These are phyloP conservation scores for Tipula helvola DNA, from an alignment of 2,888 invertebrate genomes.

Conservation along the genomic window DNA sequence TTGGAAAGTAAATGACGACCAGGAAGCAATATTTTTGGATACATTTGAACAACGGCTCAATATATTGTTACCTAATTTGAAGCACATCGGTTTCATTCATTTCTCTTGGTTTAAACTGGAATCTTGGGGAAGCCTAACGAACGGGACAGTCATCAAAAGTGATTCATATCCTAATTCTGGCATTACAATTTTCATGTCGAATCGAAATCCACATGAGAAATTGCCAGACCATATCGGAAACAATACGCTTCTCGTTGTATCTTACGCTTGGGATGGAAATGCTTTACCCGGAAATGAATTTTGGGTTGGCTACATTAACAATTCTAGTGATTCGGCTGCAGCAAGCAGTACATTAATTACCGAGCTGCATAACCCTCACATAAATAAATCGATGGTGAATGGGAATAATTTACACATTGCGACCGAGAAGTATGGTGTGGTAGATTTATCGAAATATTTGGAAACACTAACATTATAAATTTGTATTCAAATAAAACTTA, in stretches of 20 bases:
- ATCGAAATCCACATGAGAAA: slow-evolving; percentile 43
- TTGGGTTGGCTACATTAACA: slow-evolving; percentile 36
- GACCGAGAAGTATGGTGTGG: slow-evolving; percentile 26
- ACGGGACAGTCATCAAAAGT: slow-evolving; percentile 30
- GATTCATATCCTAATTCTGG: slow-evolving; percentile 32
- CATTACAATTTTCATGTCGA: slow-evolving; percentile 40
- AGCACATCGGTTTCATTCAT: slow-evolving; percentile 48
- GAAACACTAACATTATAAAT: slow-evolving; percentile 13
- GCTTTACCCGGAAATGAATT: slow-evolving; percentile 62
- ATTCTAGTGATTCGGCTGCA: slow-evolving; percentile 43
- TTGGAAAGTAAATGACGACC: slow-evolving; percentile 49
- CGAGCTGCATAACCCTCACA: slow-evolving; percentile 44
- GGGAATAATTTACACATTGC: slow-evolving; percentile 42
- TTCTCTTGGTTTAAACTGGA: slow-evolving; percentile 47
- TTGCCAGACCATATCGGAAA: slow-evolving; percentile 28
- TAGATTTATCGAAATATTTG: slow-evolving; percentile 28
- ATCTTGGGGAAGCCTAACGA: slow-evolving; percentile 36
- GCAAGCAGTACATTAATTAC: slow-evolving; percentile 45
- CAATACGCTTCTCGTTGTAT: slow-evolving; percentile 45
- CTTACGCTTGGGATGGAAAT: slow-evolving; percentile 63
- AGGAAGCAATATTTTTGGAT: slow-evolving; percentile 48
- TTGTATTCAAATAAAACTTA: background rate
- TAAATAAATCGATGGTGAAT: slow-evolving; percentile 37
- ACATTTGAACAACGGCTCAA: slow-evolving; percentile 48
- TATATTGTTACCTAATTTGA: slow-evolving; percentile 36